A percentile compares a stretch with the other conserved stretches of the same genome.
Conservation (phyloP, 2,797 vertebrate species). For the Gallirallus australis region DNA sequence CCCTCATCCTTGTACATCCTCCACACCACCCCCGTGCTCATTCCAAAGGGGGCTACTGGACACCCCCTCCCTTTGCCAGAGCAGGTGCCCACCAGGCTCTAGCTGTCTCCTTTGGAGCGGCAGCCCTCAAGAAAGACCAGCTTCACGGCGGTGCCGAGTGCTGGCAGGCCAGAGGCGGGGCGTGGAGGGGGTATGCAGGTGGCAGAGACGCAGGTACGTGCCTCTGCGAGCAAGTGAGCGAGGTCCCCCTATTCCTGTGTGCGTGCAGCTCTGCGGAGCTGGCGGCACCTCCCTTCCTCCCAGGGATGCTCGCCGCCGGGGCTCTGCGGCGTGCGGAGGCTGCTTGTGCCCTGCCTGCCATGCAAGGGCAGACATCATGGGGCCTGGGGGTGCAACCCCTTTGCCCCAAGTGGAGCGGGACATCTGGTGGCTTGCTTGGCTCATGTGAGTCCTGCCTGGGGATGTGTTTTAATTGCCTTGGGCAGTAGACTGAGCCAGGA, state of each 20-base stretch:
- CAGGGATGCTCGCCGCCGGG: neutral
- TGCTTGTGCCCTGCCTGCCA: neutral
- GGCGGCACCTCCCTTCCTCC: conserved; percentile 20
- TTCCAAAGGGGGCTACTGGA: neutral
- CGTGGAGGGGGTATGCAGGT: neutral
- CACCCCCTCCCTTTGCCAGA: neutral
- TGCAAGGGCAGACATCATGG: fast-evolving
- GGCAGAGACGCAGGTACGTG: neutral
- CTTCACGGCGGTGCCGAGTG: neutral
- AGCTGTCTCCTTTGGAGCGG: fast-evolving
- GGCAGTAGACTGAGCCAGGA: neutral
- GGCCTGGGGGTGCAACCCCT: neutral
- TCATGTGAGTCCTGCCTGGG: fast-evolving
- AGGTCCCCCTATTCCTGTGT: neutral
- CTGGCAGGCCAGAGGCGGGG: neutral
- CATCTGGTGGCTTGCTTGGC: neutral
- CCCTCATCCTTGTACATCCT: neutral
- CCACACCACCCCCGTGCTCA: fast-evolving
- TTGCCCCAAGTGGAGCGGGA: neutral
- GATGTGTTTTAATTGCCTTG: neutral
- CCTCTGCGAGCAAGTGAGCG: neutral
- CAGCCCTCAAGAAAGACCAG: neutral
- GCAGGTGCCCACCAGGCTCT: fast-evolving
- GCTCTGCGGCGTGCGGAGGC: neutral
- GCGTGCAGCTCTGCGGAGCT: conserved; percentile 1